A percentile compares a stretch with the other conserved stretches of the same genome.
Evolutionary conservation across 2,797 vertebrate genomes (phyloP).

Genomic region (Phoxinus dragarum): DNA sequence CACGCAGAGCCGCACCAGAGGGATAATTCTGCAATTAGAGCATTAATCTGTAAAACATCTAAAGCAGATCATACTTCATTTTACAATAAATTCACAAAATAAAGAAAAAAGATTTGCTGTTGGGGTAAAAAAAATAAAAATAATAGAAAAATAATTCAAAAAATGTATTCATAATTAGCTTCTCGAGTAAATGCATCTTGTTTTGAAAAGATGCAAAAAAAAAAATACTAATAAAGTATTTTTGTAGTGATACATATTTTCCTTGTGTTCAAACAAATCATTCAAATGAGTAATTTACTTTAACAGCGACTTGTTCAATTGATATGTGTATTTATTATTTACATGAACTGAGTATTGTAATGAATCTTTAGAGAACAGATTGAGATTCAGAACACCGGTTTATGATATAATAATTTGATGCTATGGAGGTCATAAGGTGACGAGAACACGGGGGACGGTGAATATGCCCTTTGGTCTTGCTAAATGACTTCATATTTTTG

Average conservation of each 20-base stretch:
- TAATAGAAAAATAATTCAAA: neutral
- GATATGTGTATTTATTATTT: neutral
- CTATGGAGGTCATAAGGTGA: neutral
- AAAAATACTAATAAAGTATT: neutral
- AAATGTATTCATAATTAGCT: neutral
- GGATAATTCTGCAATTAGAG: no score
- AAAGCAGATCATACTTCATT: neutral
- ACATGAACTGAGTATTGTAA: neutral
- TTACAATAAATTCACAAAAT: neutral
- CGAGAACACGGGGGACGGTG: neutral
- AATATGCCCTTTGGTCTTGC: neutral
- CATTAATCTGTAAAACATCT: neutral
- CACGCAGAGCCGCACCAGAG: no score
- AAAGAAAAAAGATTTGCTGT: neutral
- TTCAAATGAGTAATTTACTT: neutral
- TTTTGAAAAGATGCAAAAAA: neutral
- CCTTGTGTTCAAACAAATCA: neutral
- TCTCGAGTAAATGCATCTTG: neutral
- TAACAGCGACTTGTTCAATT: neutral
- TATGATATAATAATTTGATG: neutral
- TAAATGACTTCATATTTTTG: conserved; percentile 1
- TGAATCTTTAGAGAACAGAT: neutral
- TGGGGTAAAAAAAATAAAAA: neutral
- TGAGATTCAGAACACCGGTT: neutral
- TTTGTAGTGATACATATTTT: neutral